These are phyloP conservation scores for Caenorhabditis sp. DNA, from an alignment of 2,888 invertebrate genomes.

Conservation along the genomic window DNA sequence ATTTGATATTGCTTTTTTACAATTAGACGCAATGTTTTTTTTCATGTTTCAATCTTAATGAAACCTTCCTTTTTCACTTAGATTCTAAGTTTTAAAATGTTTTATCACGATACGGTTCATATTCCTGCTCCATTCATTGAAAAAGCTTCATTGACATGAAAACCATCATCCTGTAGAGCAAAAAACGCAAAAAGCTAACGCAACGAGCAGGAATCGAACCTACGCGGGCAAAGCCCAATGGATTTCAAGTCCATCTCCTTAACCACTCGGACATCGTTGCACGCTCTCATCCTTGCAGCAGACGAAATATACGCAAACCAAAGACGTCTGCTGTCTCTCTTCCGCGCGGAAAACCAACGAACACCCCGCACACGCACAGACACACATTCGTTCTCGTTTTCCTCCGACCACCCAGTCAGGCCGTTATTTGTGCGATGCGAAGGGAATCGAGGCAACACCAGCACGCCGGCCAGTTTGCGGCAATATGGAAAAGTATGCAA, in stretches of 20 bases:
- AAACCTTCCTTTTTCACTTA: too few relatives aligned
- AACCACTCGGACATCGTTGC: constrained; percentile 86
- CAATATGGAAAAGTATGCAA: not conserved
- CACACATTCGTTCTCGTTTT: not conserved
- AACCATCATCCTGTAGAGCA: not conserved
- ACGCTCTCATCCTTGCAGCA: not conserved
- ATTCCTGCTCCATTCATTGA: too few relatives aligned
- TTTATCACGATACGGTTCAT: too few relatives aligned
- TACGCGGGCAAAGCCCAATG: constrained; percentile 87
- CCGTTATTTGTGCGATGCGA: constrained; percentile 12
- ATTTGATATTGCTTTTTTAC: too few relatives aligned
- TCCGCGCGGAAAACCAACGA: constrained; percentile 3
- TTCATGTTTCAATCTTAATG: too few relatives aligned
- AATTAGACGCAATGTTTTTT: too few relatives aligned
- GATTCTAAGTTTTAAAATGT: too few relatives aligned
- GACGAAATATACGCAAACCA: not conserved
- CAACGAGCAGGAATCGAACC: constrained; percentile 87
- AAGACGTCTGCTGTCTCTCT: not conserved
- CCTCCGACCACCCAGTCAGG: not conserved
- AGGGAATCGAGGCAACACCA: constrained; percentile 13
- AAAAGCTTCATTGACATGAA: not conserved
- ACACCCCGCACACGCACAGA: not conserved
- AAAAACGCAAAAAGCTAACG: constrained; percentile 56
- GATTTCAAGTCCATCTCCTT: constrained; percentile 88
- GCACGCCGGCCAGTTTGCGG: constrained; percentile 11